A percentile compares a stretch with the other conserved stretches of the same genome.
Evolutionary conservation across 1,140 invertebrate genomes (phyloP).

Genomic region (Subanguina moxae): DNA sequence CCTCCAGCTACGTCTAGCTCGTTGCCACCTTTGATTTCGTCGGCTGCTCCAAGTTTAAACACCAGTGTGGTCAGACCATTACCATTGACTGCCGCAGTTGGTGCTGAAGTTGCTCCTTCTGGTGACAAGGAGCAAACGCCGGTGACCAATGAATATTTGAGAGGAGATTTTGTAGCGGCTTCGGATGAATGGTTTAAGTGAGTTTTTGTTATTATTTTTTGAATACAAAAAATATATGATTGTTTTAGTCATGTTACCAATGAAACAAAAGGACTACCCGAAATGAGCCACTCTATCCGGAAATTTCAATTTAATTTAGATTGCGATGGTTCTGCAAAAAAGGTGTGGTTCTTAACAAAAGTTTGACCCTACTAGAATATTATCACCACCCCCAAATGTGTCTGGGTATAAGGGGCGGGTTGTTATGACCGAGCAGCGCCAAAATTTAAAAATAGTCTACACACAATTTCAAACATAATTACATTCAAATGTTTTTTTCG

Average conservation of each 20-base stretch:
- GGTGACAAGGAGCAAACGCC: conserved; percentile 1
- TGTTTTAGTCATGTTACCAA: conserved; percentile 18
- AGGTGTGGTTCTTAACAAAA: too few relatives aligned
- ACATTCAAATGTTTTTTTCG: too few relatives aligned
- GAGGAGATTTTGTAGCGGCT: conserved; percentile 32
- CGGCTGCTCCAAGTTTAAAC: background rate
- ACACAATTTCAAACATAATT: background rate
- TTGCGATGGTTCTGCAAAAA: conserved; percentile 36
- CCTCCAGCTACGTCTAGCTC: background rate
- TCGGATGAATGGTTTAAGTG: conserved; percentile 41
- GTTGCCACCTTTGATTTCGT: background rate
- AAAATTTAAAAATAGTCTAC: too few relatives aligned
- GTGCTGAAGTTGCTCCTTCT: background rate
- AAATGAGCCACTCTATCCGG: conserved; percentile 30
- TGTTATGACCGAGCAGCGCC: too few relatives aligned
- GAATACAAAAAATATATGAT: background rate
- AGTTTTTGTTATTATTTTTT: background rate
- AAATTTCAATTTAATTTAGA: conserved; percentile 27
- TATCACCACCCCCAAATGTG: too few relatives aligned
- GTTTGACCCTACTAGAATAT: too few relatives aligned
- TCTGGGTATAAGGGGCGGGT: too few relatives aligned
- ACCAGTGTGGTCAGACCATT: background rate
- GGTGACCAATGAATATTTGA: conserved; percentile 21
- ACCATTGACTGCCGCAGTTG: background rate
- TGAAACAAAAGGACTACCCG: conserved; percentile 24